These are phyloP conservation scores for Pteronura brasiliensis DNA, from an alignment of 2,113 vertebrate species.

Conservation along the genomic window DNA sequence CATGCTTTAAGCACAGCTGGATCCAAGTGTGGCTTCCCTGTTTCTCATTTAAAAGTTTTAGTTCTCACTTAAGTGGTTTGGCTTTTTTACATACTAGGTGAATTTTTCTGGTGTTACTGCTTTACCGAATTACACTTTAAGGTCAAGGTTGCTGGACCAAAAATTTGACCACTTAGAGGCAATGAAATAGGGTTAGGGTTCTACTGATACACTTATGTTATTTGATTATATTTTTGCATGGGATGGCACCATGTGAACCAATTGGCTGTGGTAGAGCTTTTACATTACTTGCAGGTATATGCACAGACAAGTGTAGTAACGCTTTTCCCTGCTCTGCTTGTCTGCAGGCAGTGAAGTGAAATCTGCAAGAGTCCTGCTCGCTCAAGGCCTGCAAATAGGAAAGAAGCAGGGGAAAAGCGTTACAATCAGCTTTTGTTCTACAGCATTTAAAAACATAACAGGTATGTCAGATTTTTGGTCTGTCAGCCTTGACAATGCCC, in stretches of 20 bases:
- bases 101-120: slow-evolving; percentile 39
- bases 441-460: slow-evolving; percentile 76
- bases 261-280: slow-evolving; percentile 46
- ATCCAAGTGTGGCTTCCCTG: background rate
- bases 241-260: slow-evolving; percentile 64
- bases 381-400: slow-evolving; percentile 75
- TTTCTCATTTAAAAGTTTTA: slow-evolving; percentile 24
- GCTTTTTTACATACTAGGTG: background rate
- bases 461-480: slow-evolving; percentile 84
- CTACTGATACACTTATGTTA: slow-evolving; percentile 34
- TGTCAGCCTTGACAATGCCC: slow-evolving; percentile 82
- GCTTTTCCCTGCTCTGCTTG: slow-evolving; percentile 78
- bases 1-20: slow-evolving; percentile 3
- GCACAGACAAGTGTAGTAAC: slow-evolving; percentile 63
- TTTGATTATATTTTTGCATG: slow-evolving; percentile 48
- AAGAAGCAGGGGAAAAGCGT: slow-evolving; percentile 76
- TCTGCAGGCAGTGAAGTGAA: slow-evolving; percentile 78
- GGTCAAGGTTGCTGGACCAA: slow-evolving; percentile 85
- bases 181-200: slow-evolving; percentile 46
- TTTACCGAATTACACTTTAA: slow-evolving; percentile 43
- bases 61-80: background rate
- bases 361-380: slow-evolving; percentile 75
- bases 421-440: slow-evolving; percentile 73
- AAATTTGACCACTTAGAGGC: slow-evolving; percentile 77
- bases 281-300: slow-evolving; percentile 46